A percentile compares a stretch with the other conserved stretches of the same genome.
These are phyloP conservation scores for Drosophila meridiana DNA, from an alignment of 2,888 invertebrate genomes.

Conservation along the genomic window DNA sequence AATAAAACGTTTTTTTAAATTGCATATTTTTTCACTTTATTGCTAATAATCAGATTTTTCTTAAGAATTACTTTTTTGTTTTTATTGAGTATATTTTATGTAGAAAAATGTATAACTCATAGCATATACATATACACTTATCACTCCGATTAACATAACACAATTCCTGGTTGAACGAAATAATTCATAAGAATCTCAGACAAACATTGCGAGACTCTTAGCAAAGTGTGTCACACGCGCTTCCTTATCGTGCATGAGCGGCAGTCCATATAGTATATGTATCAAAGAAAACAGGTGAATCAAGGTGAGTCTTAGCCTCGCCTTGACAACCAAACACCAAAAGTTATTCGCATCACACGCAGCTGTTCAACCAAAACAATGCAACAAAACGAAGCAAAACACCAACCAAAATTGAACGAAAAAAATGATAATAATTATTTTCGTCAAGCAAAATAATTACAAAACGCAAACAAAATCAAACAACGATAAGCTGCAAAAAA, in stretches of 20 bases:
- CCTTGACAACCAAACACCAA: constrained; percentile 61
- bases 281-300: constrained; percentile 21
- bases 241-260: constrained; percentile 35
- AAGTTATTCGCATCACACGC: constrained; percentile 43
- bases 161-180: background rate
- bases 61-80: too few species aligned
- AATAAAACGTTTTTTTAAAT: background rate
- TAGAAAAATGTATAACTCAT: background rate
- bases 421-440: constrained; percentile 43
- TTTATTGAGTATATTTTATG: too few species aligned
- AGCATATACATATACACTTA: background rate
- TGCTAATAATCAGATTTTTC: too few species aligned
- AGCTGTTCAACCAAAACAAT: constrained; percentile 37
- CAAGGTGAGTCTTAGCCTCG: constrained; percentile 37
- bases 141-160: background rate
- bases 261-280: background rate
- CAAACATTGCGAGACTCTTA: background rate
- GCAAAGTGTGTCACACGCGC: constrained; percentile 24
- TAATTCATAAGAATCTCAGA: background rate
- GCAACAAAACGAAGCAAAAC: constrained; percentile 10
- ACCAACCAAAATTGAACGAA: background rate
- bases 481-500: background rate
- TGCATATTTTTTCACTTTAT: too few species aligned
- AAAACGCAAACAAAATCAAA: constrained; percentile 32
- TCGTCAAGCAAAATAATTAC: constrained; percentile 40